Conservation (phyloP, 2,888 invertebrate species). For the Perizoma flavofasciatum region DNA sequence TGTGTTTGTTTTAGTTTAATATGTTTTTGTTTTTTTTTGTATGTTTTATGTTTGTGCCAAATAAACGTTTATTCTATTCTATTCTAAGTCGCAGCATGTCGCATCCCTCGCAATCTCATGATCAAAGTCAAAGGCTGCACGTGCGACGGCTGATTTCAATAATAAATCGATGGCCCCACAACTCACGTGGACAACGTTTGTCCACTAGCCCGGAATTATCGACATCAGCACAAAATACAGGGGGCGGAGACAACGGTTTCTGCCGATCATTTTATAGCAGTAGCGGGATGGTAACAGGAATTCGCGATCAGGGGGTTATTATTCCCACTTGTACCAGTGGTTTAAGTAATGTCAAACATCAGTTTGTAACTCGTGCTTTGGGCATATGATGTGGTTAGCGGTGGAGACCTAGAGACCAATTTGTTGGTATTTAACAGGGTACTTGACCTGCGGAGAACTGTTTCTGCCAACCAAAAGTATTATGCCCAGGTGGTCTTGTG, state of each 20-base stretch:
- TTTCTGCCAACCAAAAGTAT: no score
- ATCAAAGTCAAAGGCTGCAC: conserved; percentile 48
- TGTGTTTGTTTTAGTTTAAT: no score
- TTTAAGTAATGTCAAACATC: conserved; percentile 40
- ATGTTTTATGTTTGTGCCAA: no score
- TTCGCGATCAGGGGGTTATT: conserved; percentile 66
- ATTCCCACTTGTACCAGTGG: conserved; percentile 27
- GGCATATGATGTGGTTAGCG: conserved; percentile 22
- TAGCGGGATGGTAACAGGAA: conserved; percentile 67
- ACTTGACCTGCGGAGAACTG: no score
- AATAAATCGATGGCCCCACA: conserved; percentile 78
- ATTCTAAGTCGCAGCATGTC: conserved; percentile 2
- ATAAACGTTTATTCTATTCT: no score
- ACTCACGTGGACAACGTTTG: conserved; percentile 68
- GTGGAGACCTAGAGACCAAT: no score
- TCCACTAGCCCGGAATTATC: conserved; percentile 74
- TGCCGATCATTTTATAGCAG: conserved; percentile 66
- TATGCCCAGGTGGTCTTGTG: no score
- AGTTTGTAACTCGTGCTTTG: conserved; percentile 21
- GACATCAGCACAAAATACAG: conserved; percentile 67
- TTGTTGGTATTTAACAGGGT: no score
- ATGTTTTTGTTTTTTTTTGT: no score
- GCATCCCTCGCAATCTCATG: conserved; percentile 3
- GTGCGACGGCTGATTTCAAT: conserved; percentile 77
- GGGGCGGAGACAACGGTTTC: conserved; percentile 75